Percentiles rank a stretch among this genome's conserved stretches.
phyloP scores from a whole-genome alignment of 2,888 invertebrate genomes.

The Thymelicus acteon region DNA sequence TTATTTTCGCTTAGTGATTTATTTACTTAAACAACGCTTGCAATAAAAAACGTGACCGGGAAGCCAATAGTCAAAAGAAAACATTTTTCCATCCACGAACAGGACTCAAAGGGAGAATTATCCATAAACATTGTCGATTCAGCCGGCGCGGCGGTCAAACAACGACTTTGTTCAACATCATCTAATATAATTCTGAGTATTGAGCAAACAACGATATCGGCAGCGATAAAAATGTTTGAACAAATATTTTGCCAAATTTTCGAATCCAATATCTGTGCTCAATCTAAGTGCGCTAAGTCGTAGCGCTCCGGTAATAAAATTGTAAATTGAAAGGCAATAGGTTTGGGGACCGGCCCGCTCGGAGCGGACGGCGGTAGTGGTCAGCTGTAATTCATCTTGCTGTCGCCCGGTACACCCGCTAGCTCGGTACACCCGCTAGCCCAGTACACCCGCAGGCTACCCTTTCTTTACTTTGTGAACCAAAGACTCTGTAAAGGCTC shows the following conservation, averaged over 20 bases:
- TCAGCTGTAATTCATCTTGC: constrained; percentile 46
- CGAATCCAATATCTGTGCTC: constrained; percentile 35
- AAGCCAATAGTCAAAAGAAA: constrained; percentile 31
- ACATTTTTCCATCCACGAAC: constrained; percentile 23
- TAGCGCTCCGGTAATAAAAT: constrained; percentile 43
- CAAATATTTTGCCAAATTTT: constrained; percentile 51
- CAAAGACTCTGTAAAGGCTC: constrained; percentile 45
- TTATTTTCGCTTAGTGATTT: not conserved
- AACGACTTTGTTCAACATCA: constrained; percentile 46
- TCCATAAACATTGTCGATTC: constrained; percentile 47
- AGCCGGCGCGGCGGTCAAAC: constrained; percentile 43
- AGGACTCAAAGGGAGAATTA: constrained; percentile 43
- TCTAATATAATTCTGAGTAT: constrained; percentile 49
- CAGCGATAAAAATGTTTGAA: constrained; percentile 50
- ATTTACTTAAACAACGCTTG: constrained; percentile 2
- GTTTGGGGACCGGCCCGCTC: constrained; percentile 20
- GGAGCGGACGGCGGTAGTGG: constrained; percentile 38
- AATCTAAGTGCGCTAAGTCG: constrained; percentile 35
- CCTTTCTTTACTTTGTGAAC: constrained; percentile 46
- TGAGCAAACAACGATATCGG: constrained; percentile 48
- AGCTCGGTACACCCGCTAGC: constrained; percentile 38
- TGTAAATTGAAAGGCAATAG: constrained; percentile 41
- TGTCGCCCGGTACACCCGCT: constrained; percentile 41
- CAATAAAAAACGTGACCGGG: constrained; percentile 6
- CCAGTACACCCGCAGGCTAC: constrained; percentile 40